Conservation (phyloP, 1,140 invertebrate genomes). For the Rhyacophila brunnea region DNA sequence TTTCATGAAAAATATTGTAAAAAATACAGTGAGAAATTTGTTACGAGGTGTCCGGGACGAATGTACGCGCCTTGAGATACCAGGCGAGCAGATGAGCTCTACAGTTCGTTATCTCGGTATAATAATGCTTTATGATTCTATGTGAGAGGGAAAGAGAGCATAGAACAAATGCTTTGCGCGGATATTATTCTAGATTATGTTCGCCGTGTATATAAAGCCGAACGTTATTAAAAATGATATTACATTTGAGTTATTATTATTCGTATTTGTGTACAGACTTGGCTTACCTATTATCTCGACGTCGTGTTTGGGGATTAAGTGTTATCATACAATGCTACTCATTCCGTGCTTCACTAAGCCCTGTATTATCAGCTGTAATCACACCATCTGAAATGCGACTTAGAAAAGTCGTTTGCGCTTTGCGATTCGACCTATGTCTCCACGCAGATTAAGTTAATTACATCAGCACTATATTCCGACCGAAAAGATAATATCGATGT, state of each 20-base stretch:
- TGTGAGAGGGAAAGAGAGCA: not conserved
- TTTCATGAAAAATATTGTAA: constrained; percentile 36
- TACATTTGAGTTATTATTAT: constrained; percentile 24
- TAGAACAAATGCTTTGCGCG: constrained; percentile 6
- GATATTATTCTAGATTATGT: constrained; percentile 12
- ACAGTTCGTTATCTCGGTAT: constrained; percentile 35
- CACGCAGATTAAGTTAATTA: no score
- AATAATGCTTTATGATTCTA: constrained; percentile 31
- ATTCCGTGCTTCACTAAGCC: constrained; percentile 16
- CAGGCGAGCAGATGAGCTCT: constrained; percentile 19
- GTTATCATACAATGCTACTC: constrained; percentile 17
- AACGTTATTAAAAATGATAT: constrained; percentile 24
- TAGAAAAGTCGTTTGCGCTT: constrained; percentile 13
- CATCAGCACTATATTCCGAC: no score
- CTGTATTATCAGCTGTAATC: constrained; percentile 21
- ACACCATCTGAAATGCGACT: constrained; percentile 21
- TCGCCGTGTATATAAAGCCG: constrained; percentile 4
- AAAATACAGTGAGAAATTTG: constrained; percentile 35
- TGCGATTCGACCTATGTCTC: constrained; percentile 4
- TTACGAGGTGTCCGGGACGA: constrained; percentile 30
- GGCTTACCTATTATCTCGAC: constrained; percentile 11
- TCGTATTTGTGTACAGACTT: constrained; percentile 12
- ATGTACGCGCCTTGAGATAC: constrained; percentile 16
- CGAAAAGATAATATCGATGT: no score
- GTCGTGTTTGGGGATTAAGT: constrained; percentile 11